Conservation (phyloP, 92 coral and sea anemone species). For the Paramuricea clavata region DNA sequence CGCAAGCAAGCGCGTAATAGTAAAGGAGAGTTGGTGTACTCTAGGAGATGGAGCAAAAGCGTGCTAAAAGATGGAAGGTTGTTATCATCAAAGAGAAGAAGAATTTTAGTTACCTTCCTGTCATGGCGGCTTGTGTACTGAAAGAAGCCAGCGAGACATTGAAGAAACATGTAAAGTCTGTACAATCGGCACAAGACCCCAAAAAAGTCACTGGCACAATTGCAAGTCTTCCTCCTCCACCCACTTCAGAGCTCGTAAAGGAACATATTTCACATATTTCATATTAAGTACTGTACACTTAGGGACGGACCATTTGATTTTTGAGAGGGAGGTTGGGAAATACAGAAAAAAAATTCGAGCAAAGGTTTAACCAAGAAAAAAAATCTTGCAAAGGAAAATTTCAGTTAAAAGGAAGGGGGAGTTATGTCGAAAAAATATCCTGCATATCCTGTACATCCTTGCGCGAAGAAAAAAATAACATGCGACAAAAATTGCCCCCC, state of each 20-base stretch:
- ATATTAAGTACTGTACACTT: neutral
- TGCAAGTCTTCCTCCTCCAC: constrained; percentile 49
- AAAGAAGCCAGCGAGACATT: neutral
- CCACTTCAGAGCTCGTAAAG: constrained; percentile 36
- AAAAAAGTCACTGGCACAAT: constrained; percentile 36
- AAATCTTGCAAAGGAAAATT: no score
- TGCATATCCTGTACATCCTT: no score
- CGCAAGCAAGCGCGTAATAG: constrained; percentile 38
- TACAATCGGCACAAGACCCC: neutral
- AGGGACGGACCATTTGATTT: no score
- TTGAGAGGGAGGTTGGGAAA: no score
- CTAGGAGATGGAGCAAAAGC: constrained; percentile 45
- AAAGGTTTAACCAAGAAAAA: no score
- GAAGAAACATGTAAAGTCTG: neutral
- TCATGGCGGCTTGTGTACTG: constrained; percentile 18
- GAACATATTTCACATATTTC: constrained; percentile 31
- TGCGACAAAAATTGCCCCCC: no score
- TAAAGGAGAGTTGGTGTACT: constrained; percentile 34
- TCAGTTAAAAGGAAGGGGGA: no score
- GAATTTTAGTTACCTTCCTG: constrained; percentile 21
- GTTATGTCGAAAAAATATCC: no score
- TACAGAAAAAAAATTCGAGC: no score
- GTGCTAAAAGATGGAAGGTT: constrained; percentile 39
- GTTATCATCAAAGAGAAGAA: constrained; percentile 37
- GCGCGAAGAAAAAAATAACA: no score